Conservation (phyloP, 2,113 vertebrate genomes). For the Neopipo cinnamomea region DNA sequence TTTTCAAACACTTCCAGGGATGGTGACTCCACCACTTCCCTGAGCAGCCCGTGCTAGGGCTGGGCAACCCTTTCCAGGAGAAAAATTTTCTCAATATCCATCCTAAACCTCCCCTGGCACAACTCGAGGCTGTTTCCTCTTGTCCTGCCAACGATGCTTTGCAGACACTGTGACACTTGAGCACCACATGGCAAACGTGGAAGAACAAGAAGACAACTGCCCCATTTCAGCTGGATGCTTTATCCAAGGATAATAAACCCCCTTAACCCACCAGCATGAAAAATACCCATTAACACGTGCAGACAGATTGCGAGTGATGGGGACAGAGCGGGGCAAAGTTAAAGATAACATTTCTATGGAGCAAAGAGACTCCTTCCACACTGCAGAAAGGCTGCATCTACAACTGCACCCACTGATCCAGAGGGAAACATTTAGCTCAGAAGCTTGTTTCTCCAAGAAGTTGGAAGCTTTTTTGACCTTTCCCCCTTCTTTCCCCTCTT, state of each 20-base stretch:
- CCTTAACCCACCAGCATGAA: neutral
- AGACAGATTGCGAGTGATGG: neutral
- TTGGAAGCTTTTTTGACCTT: neutral
- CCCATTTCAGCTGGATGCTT: neutral
- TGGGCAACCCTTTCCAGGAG: neutral
- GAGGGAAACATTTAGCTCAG: neutral
- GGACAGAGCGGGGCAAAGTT: neutral
- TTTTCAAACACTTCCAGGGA: neutral
- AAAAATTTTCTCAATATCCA: neutral
- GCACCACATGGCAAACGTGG: accelerated
- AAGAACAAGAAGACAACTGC: neutral
- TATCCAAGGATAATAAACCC: neutral
- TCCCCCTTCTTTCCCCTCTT: neutral
- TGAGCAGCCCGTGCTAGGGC: neutral
- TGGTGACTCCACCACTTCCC: neutral
- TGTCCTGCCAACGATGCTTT: neutral
- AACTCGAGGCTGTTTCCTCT: neutral
- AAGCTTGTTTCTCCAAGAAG: neutral
- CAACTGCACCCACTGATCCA: neutral
- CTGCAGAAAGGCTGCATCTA: neutral
- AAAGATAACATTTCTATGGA: accelerated
- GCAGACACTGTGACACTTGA: neutral
- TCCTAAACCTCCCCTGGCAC: neutral
- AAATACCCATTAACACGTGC: accelerated
- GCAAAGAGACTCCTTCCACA: neutral